phyloP scores from a whole-genome alignment of 2,113 vertebrate genomes.

The Megaleporinus macrocephalus region DNA sequence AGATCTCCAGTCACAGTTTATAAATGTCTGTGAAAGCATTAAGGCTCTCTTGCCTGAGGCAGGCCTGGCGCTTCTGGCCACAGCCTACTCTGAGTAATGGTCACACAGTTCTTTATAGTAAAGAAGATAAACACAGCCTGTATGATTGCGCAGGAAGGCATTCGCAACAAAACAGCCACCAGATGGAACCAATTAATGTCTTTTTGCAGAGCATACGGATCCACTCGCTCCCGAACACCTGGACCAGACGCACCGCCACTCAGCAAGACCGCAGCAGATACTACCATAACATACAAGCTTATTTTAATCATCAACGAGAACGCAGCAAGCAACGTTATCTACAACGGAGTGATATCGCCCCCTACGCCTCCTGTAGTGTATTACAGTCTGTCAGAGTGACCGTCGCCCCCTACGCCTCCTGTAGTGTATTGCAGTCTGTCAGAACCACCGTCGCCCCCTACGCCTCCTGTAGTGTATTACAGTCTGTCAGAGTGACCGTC shows the following conservation, averaged over 20 bases:
- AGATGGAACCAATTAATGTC: conserved; percentile 65
- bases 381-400: too few species aligned
- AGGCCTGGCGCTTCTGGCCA: not conserved
- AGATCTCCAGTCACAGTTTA: not conserved
- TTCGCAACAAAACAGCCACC: conserved; percentile 55
- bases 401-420: too few species aligned
- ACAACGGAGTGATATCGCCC: not conserved
- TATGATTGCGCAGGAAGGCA: conserved; percentile 60
- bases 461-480: too few species aligned
- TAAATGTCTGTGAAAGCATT: not conserved
- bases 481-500: too few species aligned
- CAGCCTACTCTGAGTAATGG: not conserved
- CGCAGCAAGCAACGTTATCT: not conserved
- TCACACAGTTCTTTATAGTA: conserved; percentile 10
- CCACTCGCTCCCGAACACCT: conserved; percentile 20
- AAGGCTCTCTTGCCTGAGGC: not conserved
- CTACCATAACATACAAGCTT: not conserved
- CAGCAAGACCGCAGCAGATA: not conserved
- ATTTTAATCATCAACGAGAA: not conserved
- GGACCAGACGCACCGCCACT: not conserved
- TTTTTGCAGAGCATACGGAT: conserved; percentile 52
- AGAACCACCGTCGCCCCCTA: too few species aligned
- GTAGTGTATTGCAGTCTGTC: too few species aligned
- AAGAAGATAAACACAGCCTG: conserved; percentile 31
- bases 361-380: not conserved